phyloP scores from a whole-genome alignment of 2,888 invertebrate species.

The Sclerodermus sp. region DNA sequence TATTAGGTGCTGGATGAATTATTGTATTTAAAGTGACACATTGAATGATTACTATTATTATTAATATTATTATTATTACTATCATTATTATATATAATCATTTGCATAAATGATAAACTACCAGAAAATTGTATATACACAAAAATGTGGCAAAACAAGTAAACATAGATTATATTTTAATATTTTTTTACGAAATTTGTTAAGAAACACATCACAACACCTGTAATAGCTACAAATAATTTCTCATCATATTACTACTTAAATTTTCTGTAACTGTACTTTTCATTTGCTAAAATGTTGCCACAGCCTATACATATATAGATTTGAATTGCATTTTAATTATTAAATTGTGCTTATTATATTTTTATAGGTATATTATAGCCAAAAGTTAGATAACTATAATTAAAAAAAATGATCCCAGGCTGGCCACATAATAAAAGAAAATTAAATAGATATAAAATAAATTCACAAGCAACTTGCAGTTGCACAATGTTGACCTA shows the following conservation, averaged over 20 bases:
- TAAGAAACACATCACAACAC: conserved; percentile 11
- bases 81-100: neutral
- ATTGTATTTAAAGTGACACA: conserved; percentile 3
- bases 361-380: conserved; percentile 24
- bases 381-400: conserved; percentile 46
- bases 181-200: neutral
- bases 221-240: conserved; percentile 10
- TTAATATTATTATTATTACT: neutral
- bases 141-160: neutral
- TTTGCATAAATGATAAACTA: neutral
- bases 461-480: conserved; percentile 38
- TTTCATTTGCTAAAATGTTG: conserved; percentile 17
- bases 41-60: neutral
- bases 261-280: conserved; percentile 10
- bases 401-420: conserved; percentile 48
- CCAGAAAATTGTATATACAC: conserved; percentile 6
- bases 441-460: conserved; percentile 49
- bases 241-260: conserved; percentile 10
- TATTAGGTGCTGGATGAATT: conserved; percentile 10
- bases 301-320: conserved; percentile 14
- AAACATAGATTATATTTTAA: neutral
- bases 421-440: conserved; percentile 49
- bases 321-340: conserved; percentile 7
- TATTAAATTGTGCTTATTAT: conserved; percentile 15
- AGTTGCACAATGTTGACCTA: conserved; percentile 26